A percentile compares a stretch with the other conserved stretches of the same genome.
These are phyloP conservation scores for Gadopsis bispinosus DNA, from an alignment of 2,797 vertebrate genomes.

Conservation along the genomic window DNA sequence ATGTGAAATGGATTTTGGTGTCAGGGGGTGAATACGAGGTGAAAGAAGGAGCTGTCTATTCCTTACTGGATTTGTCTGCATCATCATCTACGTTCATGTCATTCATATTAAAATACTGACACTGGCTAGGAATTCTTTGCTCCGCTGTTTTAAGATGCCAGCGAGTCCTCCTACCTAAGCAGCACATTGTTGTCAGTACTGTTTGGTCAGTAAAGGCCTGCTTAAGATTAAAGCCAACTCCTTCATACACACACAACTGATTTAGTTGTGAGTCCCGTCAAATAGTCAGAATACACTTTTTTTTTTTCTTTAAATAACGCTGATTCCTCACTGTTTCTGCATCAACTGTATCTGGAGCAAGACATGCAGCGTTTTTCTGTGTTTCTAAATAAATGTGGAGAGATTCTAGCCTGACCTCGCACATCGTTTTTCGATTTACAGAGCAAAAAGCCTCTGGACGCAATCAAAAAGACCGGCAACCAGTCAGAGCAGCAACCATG, in stretches of 20 bases:
- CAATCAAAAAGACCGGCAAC: too few species aligned
- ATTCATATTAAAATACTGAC: constrained; percentile 23
- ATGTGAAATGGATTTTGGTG: constrained; percentile 39
- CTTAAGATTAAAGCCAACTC: background rate
- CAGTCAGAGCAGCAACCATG: too few species aligned
- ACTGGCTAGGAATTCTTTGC: background rate
- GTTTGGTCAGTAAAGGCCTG: background rate
- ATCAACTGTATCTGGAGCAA: too few species aligned
- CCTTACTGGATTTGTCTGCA: constrained; percentile 18
- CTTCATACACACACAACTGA: background rate
- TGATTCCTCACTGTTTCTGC: too few species aligned
- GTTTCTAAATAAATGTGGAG: background rate
- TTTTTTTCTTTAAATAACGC: background rate
- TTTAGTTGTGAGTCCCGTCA: background rate
- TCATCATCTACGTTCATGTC: background rate
- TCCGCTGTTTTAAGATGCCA: background rate
- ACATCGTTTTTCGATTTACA: too few species aligned
- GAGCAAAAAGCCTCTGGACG: too few species aligned
- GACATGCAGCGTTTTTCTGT: background rate
- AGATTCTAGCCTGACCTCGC: background rate
- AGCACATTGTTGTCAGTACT: background rate
- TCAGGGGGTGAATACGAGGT: constrained; percentile 36
- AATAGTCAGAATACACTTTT: background rate
- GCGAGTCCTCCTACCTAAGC: background rate
- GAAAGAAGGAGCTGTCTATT: constrained; percentile 12